Evolutionary conservation across 2,888 invertebrate species (phyloP), one percentile per base, ranked within the genome.

Genomic region (Trilocha varians): DNA sequence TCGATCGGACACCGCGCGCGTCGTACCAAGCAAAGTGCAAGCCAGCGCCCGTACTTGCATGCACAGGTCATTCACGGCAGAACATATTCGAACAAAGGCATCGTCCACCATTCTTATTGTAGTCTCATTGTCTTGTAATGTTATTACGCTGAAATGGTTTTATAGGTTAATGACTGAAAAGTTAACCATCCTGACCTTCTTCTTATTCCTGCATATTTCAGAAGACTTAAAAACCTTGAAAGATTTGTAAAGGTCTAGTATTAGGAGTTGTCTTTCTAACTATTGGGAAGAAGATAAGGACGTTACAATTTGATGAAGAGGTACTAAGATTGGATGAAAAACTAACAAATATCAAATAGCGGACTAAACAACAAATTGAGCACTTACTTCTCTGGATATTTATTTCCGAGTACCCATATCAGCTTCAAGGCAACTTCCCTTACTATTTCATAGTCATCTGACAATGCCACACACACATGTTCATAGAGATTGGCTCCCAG

Each of bases 361-460:
- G 11, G 25, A 25, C 6, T 1, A 25, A 25, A 32, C 9, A 25
- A 16, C 11, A 40, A 5, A 34, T 13, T 32, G 14, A 32, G 34
- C 15, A 65, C 78, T 71, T 82, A 94, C 93, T 91, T 91, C 67
- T 98, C 97, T 2, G 97, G 93, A 80, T 96, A 96, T 38, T 92
- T 90, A 55, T 92, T 93, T 37, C 96, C 94, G 8, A 98, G 77
- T 41, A 96, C 88, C 89, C 94, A 96, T 34, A 98, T 90, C 16
- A 98, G 80, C 63, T 93, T 92, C 5, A 98, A 79, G 0, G 96
- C 97, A 36, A 93, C 93, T 60, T 93, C 90, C 40, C 98, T 87
- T 0, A 98, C 98, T 62, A 95, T 94, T 78, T 98, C 97, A 74
- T 96, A 97, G 72, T 98, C 97, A 75, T 98, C 98, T 16, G 91